A percentile compares a stretch with the other conserved stretches of the same genome.
These are phyloP conservation scores for Pammene fasciana DNA, from an alignment of 2,888 invertebrate species.

Conservation along the genomic window DNA sequence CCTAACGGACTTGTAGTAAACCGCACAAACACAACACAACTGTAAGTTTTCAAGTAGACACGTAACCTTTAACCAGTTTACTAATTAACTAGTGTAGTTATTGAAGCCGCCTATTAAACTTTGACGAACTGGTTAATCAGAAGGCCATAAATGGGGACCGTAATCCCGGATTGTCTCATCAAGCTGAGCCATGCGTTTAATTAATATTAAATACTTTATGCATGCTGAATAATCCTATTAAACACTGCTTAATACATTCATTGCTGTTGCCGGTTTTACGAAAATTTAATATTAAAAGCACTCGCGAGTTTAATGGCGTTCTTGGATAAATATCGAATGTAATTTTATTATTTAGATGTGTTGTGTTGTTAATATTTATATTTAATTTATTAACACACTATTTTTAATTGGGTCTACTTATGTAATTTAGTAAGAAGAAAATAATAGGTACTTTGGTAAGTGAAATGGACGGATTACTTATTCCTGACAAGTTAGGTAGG, in stretches of 20 bases:
- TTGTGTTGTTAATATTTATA: background rate
- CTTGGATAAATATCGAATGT: background rate
- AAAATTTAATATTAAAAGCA: constrained; percentile 4
- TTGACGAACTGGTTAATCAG: constrained; percentile 37
- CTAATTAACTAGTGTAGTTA: constrained; percentile 20
- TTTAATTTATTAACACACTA: too few relatives aligned
- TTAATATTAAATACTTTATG: constrained; percentile 35
- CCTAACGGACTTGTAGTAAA: background rate
- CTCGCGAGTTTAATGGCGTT: background rate
- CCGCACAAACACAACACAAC: background rate
- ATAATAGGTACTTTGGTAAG: too few relatives aligned
- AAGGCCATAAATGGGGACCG: constrained; percentile 27
- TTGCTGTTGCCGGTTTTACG: constrained; percentile 4
- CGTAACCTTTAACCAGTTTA: constrained; percentile 9
- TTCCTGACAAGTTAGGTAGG: too few relatives aligned
- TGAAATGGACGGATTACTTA: too few relatives aligned
- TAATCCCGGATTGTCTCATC: constrained; percentile 41
- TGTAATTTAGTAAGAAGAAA: too few relatives aligned
- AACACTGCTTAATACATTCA: constrained; percentile 24
- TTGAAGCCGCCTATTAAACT: constrained; percentile 31
- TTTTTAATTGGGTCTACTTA: too few relatives aligned
- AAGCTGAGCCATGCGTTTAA: constrained; percentile 33
- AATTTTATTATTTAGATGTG: background rate
- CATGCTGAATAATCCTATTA: constrained; percentile 23
- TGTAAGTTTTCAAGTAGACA: background rate